These are phyloP conservation scores for Drosophila birchii DNA, from an alignment of 2,888 invertebrate species.

Conservation along the genomic window DNA sequence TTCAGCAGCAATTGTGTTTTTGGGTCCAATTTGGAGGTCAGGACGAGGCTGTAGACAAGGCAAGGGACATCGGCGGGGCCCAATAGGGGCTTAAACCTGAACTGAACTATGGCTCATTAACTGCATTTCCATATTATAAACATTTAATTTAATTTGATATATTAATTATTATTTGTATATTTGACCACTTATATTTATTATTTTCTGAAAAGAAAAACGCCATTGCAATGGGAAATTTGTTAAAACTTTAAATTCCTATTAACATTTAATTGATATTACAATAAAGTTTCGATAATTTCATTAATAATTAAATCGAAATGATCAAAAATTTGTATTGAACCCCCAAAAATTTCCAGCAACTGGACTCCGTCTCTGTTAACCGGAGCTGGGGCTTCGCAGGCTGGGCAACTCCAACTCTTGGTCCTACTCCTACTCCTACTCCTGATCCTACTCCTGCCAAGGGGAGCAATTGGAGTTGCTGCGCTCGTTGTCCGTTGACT, in stretches of 20 bases:
- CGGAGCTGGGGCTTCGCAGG: neutral
- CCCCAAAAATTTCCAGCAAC: neutral
- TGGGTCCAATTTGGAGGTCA: constrained; percentile 65
- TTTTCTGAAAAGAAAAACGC: too few species aligned
- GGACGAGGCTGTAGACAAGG: constrained; percentile 5
- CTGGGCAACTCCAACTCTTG: neutral
- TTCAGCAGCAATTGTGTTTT: constrained; percentile 61
- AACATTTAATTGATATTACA: too few species aligned
- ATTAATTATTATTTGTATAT: too few species aligned
- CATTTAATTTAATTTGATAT: too few species aligned
- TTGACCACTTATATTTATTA: too few species aligned
- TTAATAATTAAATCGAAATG: neutral
- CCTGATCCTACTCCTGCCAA: neutral
- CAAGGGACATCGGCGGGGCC: neutral
- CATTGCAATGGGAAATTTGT: too few species aligned
- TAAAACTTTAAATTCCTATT: too few species aligned
- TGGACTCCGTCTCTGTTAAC: constrained; percentile 7
- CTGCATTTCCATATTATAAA: too few species aligned
- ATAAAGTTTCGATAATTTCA: too few species aligned
- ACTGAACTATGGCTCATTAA: too few species aligned
- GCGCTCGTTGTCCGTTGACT: constrained; percentile 17
- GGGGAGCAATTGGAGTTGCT: constrained; percentile 5
- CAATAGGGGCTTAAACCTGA: neutral
- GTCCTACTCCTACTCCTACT: constrained; percentile 2
- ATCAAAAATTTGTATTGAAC: neutral